These are phyloP conservation scores for Laodelphax striatellus DNA, from an alignment of 1,140 invertebrate species.

Conservation along the genomic window DNA sequence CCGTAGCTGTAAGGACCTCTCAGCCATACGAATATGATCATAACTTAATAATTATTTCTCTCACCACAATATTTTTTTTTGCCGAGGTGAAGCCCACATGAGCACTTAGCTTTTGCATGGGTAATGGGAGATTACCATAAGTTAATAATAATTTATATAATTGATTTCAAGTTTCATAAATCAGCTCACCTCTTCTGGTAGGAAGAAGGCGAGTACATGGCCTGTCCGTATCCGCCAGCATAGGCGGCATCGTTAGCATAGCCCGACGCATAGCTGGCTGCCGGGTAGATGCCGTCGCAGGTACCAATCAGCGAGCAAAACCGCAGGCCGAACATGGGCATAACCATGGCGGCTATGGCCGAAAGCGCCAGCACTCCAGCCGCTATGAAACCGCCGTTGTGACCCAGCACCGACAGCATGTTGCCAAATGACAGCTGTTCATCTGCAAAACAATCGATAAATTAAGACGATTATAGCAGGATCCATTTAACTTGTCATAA, in stretches of 20 bases:
- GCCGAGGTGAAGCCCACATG: too few relatives aligned
- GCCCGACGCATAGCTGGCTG: neutral
- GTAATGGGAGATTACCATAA: too few relatives aligned
- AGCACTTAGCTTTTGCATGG: too few relatives aligned
- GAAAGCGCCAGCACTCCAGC: constrained; percentile 15
- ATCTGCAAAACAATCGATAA: too few relatives aligned
- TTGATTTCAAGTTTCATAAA: too few relatives aligned
- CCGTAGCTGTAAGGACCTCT: too few relatives aligned
- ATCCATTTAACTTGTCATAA: too few relatives aligned
- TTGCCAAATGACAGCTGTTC: constrained; percentile 8
- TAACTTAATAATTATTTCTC: too few relatives aligned
- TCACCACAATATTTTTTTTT: too few relatives aligned
- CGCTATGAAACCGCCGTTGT: constrained; percentile 16
- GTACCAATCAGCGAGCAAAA: constrained; percentile 20
- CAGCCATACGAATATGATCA: too few relatives aligned
- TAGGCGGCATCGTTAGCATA: constrained; percentile 3
- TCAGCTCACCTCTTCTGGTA: constrained; percentile 20
- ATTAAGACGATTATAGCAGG: too few relatives aligned
- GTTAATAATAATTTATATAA: too few relatives aligned
- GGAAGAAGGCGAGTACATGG: constrained; percentile 13
- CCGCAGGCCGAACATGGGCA: constrained; percentile 19
- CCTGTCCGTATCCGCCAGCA: constrained; percentile 3
- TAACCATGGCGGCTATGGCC: constrained; percentile 14
- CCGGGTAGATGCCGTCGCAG: constrained; percentile 11
- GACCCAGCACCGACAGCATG: constrained; percentile 5